phyloP scores from a whole-genome alignment of 2,113 vertebrate species.

The Trichechus manatus region DNA sequence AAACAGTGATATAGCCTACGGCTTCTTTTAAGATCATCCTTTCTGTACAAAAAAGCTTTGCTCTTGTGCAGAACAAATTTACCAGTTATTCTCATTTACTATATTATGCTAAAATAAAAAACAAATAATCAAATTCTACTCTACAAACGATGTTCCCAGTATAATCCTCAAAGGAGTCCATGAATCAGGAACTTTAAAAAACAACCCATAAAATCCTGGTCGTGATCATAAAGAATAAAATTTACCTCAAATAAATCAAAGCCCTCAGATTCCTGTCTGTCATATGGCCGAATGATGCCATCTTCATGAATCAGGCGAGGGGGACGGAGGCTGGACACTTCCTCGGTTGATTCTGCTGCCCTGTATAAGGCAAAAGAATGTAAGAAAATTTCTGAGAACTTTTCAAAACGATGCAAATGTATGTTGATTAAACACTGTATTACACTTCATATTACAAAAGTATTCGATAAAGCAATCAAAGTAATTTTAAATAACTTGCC shows the following conservation, averaged over 20 bases:
- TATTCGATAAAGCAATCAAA: background rate
- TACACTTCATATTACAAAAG: background rate
- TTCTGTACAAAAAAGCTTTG: constrained; percentile 39
- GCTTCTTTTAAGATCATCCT: background rate
- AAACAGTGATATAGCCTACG: background rate
- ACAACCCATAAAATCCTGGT: background rate
- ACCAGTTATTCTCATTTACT: background rate
- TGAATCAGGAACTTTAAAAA: constrained; percentile 1
- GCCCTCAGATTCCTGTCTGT: constrained; percentile 93
- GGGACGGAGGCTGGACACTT: constrained; percentile 94
- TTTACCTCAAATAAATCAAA: constrained; percentile 95
- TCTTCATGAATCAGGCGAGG: constrained; percentile 95
- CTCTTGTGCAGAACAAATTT: background rate
- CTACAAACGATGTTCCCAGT: constrained; percentile 23
- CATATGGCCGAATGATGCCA: constrained; percentile 95
- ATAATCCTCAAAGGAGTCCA: constrained; percentile 37
- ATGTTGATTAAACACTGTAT: background rate
- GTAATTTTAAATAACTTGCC: background rate
- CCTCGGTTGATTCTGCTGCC: constrained; percentile 95
- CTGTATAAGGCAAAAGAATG: constrained; percentile 82
- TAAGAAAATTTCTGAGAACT: background rate
- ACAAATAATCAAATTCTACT: constrained; percentile 7
- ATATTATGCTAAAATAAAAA: constrained; percentile 29
- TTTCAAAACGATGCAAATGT: constrained; percentile 47
- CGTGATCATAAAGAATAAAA: background rate